Base-by-base conservation (phyloP, 1,140 invertebrate genomes). In the Tyrophagus putrescentiae region DNA sequence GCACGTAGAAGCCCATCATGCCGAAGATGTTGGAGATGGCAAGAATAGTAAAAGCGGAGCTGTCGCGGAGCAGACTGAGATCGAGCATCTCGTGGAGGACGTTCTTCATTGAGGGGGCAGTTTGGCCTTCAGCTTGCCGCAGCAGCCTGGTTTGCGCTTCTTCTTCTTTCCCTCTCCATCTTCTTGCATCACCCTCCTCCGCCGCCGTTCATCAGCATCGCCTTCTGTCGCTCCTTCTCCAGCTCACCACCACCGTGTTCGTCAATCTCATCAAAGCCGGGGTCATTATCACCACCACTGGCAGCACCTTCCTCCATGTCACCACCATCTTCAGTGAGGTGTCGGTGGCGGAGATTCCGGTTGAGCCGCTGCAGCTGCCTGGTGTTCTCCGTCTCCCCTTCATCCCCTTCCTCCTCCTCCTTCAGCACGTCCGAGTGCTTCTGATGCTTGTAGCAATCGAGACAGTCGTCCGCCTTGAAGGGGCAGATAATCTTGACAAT, bases 11-110 rank as follows among this genome's bases (percentile, higher is more conserved):
- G 39, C 91, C 92, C 48, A 91, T 82, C 83, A 87, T 86, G 63
- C 89, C 90, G 70, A 95, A 89, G 0, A 96, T 77, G 72, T 97
- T 98, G 60, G 89, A 93, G 13, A 97, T 78, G 59, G 88, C 90
- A 65, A 97, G 88, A 6, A 93, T 73, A 72, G 94, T 80, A 72
- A 96, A 95, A 28, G 90, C 83, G 1, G 89, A 87, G 31, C 31
- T 33, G 74, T 95, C 82, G 62, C 82, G 86, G 29, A 98, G 75
- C 29, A 98, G 74, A 41, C 83, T 84, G 65, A 94, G 77, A 72
- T 98, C 92, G 77, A 97, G 76, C 87, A 97, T 95, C 54, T 92
- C 86, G 32, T 65, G 64, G 23, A 75, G 59, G 4, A 69, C 69
- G 62, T 72, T 68, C 18, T 64, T 67, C 9, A 66, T 65, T 28